Conservation (phyloP, 2,888 invertebrate species). For the Synergus japonicus region DNA sequence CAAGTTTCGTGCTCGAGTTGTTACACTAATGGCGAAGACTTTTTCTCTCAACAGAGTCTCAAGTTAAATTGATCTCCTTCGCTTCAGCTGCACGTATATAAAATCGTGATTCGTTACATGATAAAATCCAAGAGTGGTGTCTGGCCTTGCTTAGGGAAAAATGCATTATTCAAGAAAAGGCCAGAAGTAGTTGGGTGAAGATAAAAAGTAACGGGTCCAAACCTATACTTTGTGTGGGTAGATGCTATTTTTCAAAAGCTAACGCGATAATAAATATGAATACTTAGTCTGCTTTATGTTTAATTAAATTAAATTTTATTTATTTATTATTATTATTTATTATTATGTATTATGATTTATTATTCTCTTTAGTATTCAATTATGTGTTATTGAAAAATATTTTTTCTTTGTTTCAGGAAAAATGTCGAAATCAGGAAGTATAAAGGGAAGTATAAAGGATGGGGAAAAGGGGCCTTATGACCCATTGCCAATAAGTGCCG, state of each 20-base stretch:
- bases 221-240: slow-evolving; percentile 9
- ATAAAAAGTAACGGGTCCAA: slow-evolving; percentile 5
- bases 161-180: slow-evolving; percentile 68
- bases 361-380: no score
- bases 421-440: slow-evolving; percentile 71
- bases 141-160: slow-evolving; percentile 44
- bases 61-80: slow-evolving; percentile 32
- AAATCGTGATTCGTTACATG: slow-evolving; percentile 56
- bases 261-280: not conserved
- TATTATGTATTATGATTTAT: no score
- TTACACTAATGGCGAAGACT: slow-evolving; percentile 24
- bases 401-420: slow-evolving; percentile 39
- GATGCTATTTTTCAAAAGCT: not conserved
- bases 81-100: slow-evolving; percentile 57
- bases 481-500: slow-evolving; percentile 61
- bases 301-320: not conserved
- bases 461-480: slow-evolving; percentile 74
- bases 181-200: slow-evolving; percentile 30
- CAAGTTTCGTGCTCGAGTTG: slow-evolving; percentile 22
- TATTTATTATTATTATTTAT: no score
- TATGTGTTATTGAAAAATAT: not conserved
- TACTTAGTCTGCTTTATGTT: not conserved
- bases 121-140: slow-evolving; percentile 49
- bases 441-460: slow-evolving; percentile 69
- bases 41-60: slow-evolving; percentile 14